Percentiles rank a stretch among this genome's conserved stretches.
These are phyloP conservation scores for Altica lythri DNA, from an alignment of 2,888 invertebrate genomes.

Conservation along the genomic window DNA sequence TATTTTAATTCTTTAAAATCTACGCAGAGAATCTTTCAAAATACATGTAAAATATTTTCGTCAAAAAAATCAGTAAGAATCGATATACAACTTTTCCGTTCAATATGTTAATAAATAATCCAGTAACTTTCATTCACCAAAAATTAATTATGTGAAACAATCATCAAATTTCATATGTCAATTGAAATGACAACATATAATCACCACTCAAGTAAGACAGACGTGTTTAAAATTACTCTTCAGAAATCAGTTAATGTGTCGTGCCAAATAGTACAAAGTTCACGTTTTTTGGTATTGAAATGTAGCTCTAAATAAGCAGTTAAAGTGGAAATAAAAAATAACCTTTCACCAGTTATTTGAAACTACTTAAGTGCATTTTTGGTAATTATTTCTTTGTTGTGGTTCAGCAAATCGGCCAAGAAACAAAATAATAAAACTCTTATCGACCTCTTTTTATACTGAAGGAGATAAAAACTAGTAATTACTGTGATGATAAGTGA, in stretches of 20 bases:
- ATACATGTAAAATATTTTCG: no score
- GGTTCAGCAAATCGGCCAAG: not conserved
- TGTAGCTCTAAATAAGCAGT: not conserved
- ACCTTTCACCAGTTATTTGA: not conserved
- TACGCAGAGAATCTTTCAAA: no score
- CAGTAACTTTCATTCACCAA: no score
- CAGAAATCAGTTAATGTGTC: not conserved
- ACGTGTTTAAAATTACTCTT: not conserved
- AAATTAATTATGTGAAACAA: no score
- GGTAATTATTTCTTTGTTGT: not conserved
- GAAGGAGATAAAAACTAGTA: not conserved
- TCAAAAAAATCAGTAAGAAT: no score
- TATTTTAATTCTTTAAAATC: no score
- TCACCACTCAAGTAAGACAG: not conserved
- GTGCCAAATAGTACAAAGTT: not conserved
- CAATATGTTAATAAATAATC: no score
- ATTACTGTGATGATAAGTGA: not conserved
- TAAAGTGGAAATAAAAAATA: not conserved
- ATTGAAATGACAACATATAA: no score
- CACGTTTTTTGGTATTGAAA: not conserved
- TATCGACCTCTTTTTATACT: not conserved
- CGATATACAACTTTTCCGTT: no score
- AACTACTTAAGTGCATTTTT: not conserved
- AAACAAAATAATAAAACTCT: not conserved
- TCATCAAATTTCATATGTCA: no score